phyloP scores from a whole-genome alignment of 2,888 invertebrate species.

The Erannis defoliaria region DNA sequence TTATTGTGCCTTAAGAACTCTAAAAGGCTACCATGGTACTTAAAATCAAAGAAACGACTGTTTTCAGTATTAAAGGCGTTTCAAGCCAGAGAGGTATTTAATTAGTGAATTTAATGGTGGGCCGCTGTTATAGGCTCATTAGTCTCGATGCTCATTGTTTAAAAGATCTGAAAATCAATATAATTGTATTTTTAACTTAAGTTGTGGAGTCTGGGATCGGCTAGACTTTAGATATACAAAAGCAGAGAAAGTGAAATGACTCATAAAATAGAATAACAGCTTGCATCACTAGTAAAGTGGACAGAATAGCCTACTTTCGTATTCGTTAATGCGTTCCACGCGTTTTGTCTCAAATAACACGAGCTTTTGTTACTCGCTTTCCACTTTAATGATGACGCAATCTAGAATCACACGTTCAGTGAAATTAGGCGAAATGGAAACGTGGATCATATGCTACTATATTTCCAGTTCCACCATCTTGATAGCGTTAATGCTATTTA shows the following conservation, averaged over 20 bases:
- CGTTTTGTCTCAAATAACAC: slow-evolving; percentile 39
- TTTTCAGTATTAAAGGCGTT: slow-evolving; percentile 64
- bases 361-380: slow-evolving; percentile 16
- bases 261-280: slow-evolving; percentile 45
- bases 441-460: not conserved
- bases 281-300: slow-evolving; percentile 46
- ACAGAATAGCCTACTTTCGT: slow-evolving; percentile 46
- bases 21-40: slow-evolving; percentile 55
- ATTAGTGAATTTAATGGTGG: slow-evolving; percentile 41
- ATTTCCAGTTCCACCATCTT: slow-evolving; percentile 4
- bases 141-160: slow-evolving; percentile 36
- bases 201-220: slow-evolving; percentile 27
- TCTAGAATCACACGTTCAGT: slow-evolving; percentile 39
- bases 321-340: slow-evolving; percentile 36
- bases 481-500: slow-evolving; percentile 1
- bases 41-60: slow-evolving; percentile 60
- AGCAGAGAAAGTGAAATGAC: slow-evolving; percentile 45
- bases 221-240: slow-evolving; percentile 31
- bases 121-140: slow-evolving; percentile 31
- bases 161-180: slow-evolving; percentile 44
- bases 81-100: slow-evolving; percentile 45
- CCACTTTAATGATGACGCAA: slow-evolving; percentile 25
- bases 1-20: slow-evolving; percentile 63
- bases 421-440: slow-evolving; percentile 12
- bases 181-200: slow-evolving; percentile 33